phyloP scores from a whole-genome alignment of 2,888 invertebrate species.

The Monoplex corrugatus region DNA sequence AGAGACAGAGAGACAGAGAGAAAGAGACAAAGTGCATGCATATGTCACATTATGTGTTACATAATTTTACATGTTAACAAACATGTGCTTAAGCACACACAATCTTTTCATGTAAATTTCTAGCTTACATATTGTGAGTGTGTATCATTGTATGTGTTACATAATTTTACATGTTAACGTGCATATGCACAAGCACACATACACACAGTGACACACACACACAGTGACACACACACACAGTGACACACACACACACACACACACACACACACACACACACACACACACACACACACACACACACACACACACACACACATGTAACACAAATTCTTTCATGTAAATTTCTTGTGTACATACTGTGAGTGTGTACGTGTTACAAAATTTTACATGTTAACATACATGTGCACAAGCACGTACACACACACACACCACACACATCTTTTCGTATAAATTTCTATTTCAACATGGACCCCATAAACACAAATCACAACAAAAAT shows the following conservation, averaged over 20 bases:
- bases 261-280: conserved; percentile 20
- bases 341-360: no score
- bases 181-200: not conserved
- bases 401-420: not conserved
- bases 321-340: not conserved
- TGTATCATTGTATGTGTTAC: no score
- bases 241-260: not conserved
- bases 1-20: no score
- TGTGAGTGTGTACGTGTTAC: no score
- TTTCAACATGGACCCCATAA: no score
- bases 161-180: not conserved
- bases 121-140: no score
- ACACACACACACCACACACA: no score
- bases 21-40: no score
- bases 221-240: not conserved
- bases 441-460: no score
- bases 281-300: not conserved
- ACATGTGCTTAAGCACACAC: not conserved
- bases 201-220: not conserved
- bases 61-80: not conserved
- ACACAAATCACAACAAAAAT: no score
- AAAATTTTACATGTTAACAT: not conserved
- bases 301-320: not conserved
- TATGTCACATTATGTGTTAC: no score
- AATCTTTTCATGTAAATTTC: no score